Conservation (phyloP, 2,113 vertebrate genomes). For the Myiopsitta monachus region DNA sequence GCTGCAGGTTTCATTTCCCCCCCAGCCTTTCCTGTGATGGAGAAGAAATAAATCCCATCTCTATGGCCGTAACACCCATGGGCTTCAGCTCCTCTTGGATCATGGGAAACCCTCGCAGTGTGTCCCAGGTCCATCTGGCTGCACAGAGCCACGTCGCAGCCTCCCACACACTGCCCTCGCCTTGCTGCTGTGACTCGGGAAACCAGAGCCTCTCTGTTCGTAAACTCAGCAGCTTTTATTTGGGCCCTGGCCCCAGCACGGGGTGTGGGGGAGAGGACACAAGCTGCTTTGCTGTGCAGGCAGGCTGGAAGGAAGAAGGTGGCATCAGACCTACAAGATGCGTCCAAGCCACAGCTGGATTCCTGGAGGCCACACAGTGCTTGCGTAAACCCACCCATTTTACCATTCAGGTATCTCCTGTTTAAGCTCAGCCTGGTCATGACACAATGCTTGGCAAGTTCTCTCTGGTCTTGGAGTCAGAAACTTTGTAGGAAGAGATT, state of each 20-base stretch:
- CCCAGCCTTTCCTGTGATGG: neutral
- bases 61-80: fast-evolving
- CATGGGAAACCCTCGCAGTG: neutral
- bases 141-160: neutral
- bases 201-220: slow-evolving; percentile 7
- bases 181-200: neutral
- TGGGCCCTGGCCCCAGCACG: neutral
- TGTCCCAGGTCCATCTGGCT: neutral
- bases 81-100: neutral
- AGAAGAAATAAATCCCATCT: neutral
- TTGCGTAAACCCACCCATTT: neutral
- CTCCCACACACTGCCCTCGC: neutral
- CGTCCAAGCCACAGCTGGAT: neutral
- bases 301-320: neutral
- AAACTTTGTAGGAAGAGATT: neutral
- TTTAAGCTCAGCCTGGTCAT: neutral
- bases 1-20: neutral
- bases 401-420: neutral
- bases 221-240: slow-evolving; percentile 15
- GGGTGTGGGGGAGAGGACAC: neutral
- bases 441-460: neutral
- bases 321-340: neutral
- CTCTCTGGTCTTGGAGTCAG: neutral
- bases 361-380: fast-evolving
- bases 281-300: neutral